Percentiles rank a stretch among this genome's conserved stretches.
Conservation (phyloP, 53 echinoderm and acorn worm species). For the Glandiceps talaboti region DNA sequence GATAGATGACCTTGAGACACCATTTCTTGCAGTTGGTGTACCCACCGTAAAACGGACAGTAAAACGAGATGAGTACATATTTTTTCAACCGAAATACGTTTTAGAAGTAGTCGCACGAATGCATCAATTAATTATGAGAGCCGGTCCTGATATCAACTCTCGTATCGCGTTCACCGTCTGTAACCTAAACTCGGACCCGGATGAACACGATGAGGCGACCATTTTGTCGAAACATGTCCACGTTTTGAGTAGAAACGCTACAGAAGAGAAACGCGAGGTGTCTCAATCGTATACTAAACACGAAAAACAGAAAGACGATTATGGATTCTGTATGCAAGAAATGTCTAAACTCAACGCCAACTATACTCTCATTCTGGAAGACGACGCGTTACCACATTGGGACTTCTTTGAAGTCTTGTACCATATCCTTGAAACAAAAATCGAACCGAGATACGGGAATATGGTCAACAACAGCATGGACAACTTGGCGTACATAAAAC, state of each 20-base stretch:
- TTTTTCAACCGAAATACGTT: background rate
- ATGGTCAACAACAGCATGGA: slow-evolving; percentile 3
- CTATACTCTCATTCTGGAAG: slow-evolving; percentile 27
- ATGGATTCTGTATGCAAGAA: slow-evolving; percentile 24
- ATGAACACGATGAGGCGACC: background rate
- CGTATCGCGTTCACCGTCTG: background rate
- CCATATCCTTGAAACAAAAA: slow-evolving; percentile 12
- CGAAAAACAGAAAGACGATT: slow-evolving; percentile 31
- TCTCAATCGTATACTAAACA: background rate
- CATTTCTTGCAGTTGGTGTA: background rate
- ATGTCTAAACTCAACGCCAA: slow-evolving; percentile 17
- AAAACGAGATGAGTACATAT: background rate
- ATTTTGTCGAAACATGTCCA: background rate
- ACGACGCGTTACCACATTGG: slow-evolving; percentile 23
- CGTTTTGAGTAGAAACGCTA: no score
- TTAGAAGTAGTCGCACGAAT: background rate
- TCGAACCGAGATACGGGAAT: slow-evolving; percentile 15
- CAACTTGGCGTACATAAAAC: slow-evolving; percentile 23
- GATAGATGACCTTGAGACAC: background rate
- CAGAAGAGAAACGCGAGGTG: background rate
- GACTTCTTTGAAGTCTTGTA: slow-evolving; percentile 19
- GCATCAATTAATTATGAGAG: background rate
- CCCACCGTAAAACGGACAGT: background rate
- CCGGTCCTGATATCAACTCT: background rate
- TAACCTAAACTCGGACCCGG: background rate